These are phyloP conservation scores for Zaprionus tsacasi DNA, from an alignment of 1,140 invertebrate species.

Conservation along the genomic window DNA sequence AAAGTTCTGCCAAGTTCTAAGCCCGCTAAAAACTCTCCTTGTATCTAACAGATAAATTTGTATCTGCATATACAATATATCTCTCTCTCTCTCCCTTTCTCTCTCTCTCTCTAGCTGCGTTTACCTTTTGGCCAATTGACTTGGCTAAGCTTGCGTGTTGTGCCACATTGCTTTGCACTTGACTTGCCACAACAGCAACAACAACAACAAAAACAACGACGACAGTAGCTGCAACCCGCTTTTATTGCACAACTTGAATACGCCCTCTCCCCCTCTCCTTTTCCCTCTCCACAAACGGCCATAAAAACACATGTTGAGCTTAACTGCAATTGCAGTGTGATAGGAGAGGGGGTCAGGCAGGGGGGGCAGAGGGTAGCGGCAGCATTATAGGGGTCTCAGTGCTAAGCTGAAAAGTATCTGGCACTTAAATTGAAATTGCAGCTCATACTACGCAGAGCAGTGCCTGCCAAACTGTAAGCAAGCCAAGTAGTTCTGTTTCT, in stretches of 20 bases:
- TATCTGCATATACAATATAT: constrained; percentile 31
- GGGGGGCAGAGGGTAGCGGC: too few relatives aligned
- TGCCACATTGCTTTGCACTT: constrained; percentile 53
- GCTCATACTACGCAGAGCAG: background rate
- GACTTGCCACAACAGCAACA: constrained; percentile 33
- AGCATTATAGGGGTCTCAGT: background rate
- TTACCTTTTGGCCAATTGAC: constrained; percentile 40
- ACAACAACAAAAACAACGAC: background rate
- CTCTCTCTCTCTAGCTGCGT: constrained; percentile 8
- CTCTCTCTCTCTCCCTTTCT: constrained; percentile 12
- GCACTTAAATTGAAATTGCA: constrained; percentile 3
- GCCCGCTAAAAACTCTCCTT: constrained; percentile 6
- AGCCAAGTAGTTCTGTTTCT: background rate
- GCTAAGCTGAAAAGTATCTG: constrained; percentile 8
- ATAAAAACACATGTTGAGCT: constrained; percentile 47
- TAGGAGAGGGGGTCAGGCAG: background rate
- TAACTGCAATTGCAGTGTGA: constrained; percentile 5
- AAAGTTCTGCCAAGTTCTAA: constrained; percentile 32
- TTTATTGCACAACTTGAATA: constrained; percentile 9
- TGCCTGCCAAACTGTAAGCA: background rate
- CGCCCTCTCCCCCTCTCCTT: background rate
- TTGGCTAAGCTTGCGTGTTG: constrained; percentile 55
- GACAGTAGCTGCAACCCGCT: constrained; percentile 19
- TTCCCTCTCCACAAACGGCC: background rate
- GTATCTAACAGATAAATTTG: constrained; percentile 29